Evolutionary conservation across 2,797 vertebrate species (phyloP).

Genomic region (Poeciliopsis infans): DNA sequence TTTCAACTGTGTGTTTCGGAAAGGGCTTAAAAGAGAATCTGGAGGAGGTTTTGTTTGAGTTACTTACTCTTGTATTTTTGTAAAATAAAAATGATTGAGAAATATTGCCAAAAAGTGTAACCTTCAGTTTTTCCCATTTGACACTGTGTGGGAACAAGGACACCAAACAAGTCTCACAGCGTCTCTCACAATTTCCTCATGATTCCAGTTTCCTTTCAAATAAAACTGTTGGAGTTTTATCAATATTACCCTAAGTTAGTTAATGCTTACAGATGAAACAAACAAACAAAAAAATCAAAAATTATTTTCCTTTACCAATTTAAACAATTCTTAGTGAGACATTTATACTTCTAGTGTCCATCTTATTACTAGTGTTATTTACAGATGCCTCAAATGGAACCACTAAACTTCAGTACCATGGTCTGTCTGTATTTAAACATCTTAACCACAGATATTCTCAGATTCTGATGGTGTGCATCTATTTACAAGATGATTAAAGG

Average conservation of each 20-base stretch:
- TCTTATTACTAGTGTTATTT: slow-evolving; percentile 29
- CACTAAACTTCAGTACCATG: slow-evolving; percentile 44
- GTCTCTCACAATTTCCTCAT: background rate
- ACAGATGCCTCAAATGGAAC: slow-evolving; percentile 51
- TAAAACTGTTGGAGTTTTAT: background rate
- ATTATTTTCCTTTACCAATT: slow-evolving; percentile 2
- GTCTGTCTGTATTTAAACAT: slow-evolving; percentile 45
- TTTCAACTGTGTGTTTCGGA: background rate
- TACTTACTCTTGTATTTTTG: background rate
- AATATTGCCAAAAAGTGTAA: background rate
- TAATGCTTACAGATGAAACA: slow-evolving; percentile 5
- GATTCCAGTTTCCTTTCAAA: background rate
- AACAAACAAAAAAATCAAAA: slow-evolving; percentile 4
- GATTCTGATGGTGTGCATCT: slow-evolving; percentile 50
- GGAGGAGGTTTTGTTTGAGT: background rate
- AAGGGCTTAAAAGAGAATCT: background rate
- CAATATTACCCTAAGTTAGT: background rate
- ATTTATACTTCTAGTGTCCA: slow-evolving; percentile 14
- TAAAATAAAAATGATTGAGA: background rate
- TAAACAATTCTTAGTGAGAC: slow-evolving; percentile 22
- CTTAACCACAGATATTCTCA: slow-evolving; percentile 57
- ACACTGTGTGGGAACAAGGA: background rate
- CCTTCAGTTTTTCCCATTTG: background rate
- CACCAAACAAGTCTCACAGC: background rate
- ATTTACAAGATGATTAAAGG: slow-evolving; percentile 53